A percentile compares a stretch with the other conserved stretches of the same genome.
Conservation (phyloP, 2,888 invertebrate genomes). For the Pristionchus exspectatus region DNA sequence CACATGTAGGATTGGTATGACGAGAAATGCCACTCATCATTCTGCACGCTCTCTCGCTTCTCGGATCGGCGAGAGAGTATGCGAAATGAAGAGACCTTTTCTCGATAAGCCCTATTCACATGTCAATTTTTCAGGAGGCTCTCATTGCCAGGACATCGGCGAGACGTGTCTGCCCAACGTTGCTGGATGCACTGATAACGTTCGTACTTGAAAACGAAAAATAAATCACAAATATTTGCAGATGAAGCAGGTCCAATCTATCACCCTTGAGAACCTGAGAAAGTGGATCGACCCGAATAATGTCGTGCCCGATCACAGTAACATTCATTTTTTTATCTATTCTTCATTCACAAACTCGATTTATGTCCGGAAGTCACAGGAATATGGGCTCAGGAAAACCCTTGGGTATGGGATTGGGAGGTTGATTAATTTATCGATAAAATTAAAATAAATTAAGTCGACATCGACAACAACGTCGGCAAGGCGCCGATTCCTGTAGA, state of each 20-base stretch:
- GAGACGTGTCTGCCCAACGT: neutral
- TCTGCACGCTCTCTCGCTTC: too few species aligned
- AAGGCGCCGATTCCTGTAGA: neutral
- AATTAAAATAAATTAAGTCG: neutral
- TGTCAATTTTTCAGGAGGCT: conserved; percentile 16
- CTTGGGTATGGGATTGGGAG: too few species aligned
- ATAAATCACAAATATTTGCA: neutral
- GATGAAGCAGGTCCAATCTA: neutral
- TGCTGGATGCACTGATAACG: neutral
- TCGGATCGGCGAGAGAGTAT: too few species aligned
- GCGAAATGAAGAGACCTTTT: too few species aligned
- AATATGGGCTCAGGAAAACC: neutral
- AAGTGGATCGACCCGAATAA: conserved; percentile 4
- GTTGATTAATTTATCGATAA: neutral
- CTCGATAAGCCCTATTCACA: too few species aligned
- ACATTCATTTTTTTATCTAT: neutral
- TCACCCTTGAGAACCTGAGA: neutral
- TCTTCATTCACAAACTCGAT: too few species aligned
- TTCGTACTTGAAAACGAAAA: neutral
- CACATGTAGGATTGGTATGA: too few species aligned
- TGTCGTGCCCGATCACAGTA: conserved; percentile 19
- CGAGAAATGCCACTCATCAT: too few species aligned
- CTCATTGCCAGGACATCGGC: conserved; percentile 46
- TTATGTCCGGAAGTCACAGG: neutral
- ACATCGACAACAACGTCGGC: conserved; percentile 36